Evolutionary conservation across 2,797 vertebrate species (phyloP).

Genomic region (Microchirus variegatus): DNA sequence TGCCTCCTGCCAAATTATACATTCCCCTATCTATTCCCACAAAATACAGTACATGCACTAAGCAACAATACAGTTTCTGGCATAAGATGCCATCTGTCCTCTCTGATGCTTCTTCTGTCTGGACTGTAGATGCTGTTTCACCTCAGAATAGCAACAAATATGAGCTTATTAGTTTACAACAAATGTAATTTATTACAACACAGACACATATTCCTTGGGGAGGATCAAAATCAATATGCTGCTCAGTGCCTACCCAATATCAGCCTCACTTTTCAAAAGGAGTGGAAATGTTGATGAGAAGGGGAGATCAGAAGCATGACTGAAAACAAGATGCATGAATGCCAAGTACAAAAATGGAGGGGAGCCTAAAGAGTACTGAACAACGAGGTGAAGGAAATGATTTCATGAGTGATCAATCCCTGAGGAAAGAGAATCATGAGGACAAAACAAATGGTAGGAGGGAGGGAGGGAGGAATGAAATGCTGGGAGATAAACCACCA

Average conservation of each 20-base stretch:
- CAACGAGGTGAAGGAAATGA: slow-evolving; percentile 9
- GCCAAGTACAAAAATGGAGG: slow-evolving; percentile 20
- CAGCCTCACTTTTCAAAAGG: slow-evolving; percentile 26
- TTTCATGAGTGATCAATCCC: slow-evolving; percentile 12
- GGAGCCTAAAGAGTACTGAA: background rate
- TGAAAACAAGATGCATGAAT: background rate
- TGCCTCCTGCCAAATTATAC: no score
- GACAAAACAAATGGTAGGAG: slow-evolving; percentile 24
- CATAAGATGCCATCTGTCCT: no score
- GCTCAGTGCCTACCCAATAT: slow-evolving; percentile 12
- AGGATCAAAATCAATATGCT: slow-evolving; percentile 41
- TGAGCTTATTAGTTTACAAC: slow-evolving; percentile 19
- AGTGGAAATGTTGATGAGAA: background rate
- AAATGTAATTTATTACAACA: slow-evolving; percentile 20
- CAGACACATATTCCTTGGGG: slow-evolving; percentile 1
- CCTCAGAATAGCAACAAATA: slow-evolving; percentile 11
- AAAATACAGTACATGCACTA: no score
- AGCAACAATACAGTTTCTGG: no score
- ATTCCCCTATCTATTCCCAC: no score
- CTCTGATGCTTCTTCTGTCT: no score
- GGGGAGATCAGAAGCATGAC: background rate
- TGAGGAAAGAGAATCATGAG: slow-evolving; percentile 27
- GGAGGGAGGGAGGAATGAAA: slow-evolving; percentile 16
- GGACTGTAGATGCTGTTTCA: background rate
- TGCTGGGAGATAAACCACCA: slow-evolving; percentile 49